Percentiles rank a stretch among this genome's conserved stretches.
phyloP scores from a whole-genome alignment of 2,797 vertebrate species.

The Kryptopterus vitreolus region DNA sequence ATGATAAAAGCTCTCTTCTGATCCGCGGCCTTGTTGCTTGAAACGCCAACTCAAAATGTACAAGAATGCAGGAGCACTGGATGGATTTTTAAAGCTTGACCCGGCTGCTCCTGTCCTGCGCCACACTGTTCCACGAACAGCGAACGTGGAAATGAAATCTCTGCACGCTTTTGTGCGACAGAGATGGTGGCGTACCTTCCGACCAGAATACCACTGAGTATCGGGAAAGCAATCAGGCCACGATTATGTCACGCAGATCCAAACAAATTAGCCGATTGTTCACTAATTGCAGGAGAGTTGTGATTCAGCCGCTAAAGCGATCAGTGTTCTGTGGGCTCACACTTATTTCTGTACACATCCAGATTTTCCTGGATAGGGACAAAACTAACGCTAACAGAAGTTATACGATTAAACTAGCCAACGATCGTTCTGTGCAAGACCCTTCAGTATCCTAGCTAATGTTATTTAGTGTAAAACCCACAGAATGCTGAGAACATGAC shows the following conservation, averaged over 20 bases:
- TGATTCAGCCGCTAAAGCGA: not conserved
- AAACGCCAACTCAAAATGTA: not conserved
- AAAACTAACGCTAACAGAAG: not conserved
- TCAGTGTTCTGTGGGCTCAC: not conserved
- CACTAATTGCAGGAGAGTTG: not conserved
- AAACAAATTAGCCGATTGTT: not conserved
- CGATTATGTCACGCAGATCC: not conserved
- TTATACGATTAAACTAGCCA: too few species aligned
- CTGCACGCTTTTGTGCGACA: constrained; percentile 1
- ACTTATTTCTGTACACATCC: not conserved
- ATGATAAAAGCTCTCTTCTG: not conserved
- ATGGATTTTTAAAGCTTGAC: not conserved
- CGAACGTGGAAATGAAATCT: constrained; percentile 1
- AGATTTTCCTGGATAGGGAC: not conserved
- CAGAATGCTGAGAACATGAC: not conserved
- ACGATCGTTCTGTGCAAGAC: too few species aligned
- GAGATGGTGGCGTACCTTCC: not conserved
- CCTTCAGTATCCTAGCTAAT: not conserved
- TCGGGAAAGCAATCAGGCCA: not conserved
- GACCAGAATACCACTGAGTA: too few species aligned
- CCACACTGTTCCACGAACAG: not conserved
- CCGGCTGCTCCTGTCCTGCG: not conserved
- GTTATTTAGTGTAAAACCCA: not conserved
- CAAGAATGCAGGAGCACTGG: not conserved
- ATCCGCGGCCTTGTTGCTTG: not conserved